phyloP scores from a whole-genome alignment of 1,140 invertebrate genomes.

The Lordiphosa clarofinis region DNA sequence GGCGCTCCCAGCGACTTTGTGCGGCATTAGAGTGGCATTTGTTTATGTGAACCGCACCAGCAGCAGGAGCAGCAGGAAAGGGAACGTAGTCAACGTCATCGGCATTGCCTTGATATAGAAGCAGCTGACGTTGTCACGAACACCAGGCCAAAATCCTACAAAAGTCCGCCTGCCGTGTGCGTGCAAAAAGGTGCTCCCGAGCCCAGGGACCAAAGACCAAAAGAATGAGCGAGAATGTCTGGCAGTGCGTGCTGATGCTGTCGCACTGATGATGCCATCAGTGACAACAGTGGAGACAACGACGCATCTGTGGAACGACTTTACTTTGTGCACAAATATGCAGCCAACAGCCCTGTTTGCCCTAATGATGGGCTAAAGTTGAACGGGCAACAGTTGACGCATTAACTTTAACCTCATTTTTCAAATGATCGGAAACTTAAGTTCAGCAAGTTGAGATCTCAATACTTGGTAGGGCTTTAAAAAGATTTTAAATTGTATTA shows the following conservation, averaged over 20 bases:
- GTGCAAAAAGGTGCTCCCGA: conserved; percentile 37
- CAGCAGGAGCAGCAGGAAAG: background rate
- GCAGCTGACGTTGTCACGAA: conserved; percentile 51
- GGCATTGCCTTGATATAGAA: conserved; percentile 37
- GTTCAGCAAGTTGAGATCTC: too few relatives aligned
- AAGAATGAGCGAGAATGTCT: conserved; percentile 12
- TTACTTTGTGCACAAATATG: conserved; percentile 34
- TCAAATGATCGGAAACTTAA: too few relatives aligned
- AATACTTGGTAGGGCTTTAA: too few relatives aligned
- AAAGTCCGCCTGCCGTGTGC: conserved; percentile 66
- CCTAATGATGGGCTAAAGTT: conserved; percentile 31
- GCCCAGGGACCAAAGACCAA: conserved; percentile 35
- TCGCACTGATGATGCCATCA: conserved; percentile 39
- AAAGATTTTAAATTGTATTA: too few relatives aligned
- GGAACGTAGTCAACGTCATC: conserved; percentile 16
- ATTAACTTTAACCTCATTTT: too few relatives aligned
- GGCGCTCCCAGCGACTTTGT: conserved; percentile 57
- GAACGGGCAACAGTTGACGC: background rate
- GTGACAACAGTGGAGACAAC: conserved; percentile 29
- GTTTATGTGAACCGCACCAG: conserved; percentile 58
- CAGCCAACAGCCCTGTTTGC: background rate
- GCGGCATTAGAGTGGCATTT: conserved; percentile 76
- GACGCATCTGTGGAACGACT: conserved; percentile 14
- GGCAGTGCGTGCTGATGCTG: conserved; percentile 19
- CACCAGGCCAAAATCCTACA: conserved; percentile 58